Evolutionary conservation across 2,113 vertebrate genomes (phyloP), one percentile per base, ranked within the genome.

Genomic region (Microcebus lehilahytsara): DNA sequence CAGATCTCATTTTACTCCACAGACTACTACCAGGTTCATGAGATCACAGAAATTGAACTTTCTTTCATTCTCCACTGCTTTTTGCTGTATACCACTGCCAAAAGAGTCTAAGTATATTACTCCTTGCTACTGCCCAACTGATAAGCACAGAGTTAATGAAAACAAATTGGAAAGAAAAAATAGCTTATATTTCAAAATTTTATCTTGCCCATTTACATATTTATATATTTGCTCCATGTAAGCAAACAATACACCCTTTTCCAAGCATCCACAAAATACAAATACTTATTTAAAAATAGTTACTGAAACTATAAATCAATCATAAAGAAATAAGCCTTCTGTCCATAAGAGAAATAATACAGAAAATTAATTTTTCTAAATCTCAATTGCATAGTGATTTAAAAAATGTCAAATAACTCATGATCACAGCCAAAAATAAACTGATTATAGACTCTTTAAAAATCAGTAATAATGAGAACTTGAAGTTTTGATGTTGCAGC

Each of bases 331-430:
- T 71, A 96, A 96, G 89, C 87, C 97, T 96, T 96, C 40, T 89
- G 27, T 49, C 32, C 80, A 74, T 2, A 86, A 69, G 64, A 89
- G 32, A 86, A 79, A 95, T 89, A 79, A 67, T 51, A 67, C 23
- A 86, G 91, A 97, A 94, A 96, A 93, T 94, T 96, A 94, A 95
- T 96, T 97, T 97, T 97, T 93, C 74, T 75, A 58, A 79, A 46
- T 92, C 69, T 89, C 90, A 95, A 30, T 85, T 95, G 84, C 51
- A 1, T 53, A 53, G 51, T 14, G 14, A 53, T 53, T 53, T 53
- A 53, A 53, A 53, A 53, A 78, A 78, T 67, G 91, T 94, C 51
- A 95, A 97, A 89, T 93, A 96, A 93, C 19, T 64, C 62, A 64
- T 13, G 79, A 89, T 92, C 56, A 53, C 34, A 96, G 62, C 74